These are phyloP conservation scores for Ypsolopha scabrella DNA, from an alignment of 2,888 invertebrate genomes.

Conservation along the genomic window DNA sequence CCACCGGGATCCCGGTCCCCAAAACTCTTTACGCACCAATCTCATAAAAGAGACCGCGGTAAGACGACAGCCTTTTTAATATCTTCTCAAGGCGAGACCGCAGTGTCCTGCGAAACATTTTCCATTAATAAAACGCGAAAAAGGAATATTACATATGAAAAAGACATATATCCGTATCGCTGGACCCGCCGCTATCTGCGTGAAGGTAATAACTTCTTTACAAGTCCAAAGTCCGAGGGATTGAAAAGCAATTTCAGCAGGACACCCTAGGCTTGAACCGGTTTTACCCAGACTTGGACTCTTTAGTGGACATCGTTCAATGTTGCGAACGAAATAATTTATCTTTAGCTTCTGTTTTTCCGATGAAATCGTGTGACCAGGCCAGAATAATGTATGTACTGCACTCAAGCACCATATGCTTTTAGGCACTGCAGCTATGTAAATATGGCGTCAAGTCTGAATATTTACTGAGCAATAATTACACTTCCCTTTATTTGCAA, in stretches of 20 bases:
- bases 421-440: no score
- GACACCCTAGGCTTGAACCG: slow-evolving; percentile 33
- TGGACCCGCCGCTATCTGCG: slow-evolving; percentile 69
- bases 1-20: slow-evolving; percentile 17
- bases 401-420: no score
- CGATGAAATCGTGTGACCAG: no score
- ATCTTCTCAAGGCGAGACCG: slow-evolving; percentile 54
- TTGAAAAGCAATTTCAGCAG: slow-evolving; percentile 73
- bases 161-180: slow-evolving; percentile 70
- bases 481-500: no score
- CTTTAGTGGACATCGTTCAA: no score
- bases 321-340: no score
- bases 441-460: no score
- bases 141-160: slow-evolving; percentile 72
- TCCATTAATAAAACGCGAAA: slow-evolving; percentile 72
- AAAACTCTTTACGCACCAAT: slow-evolving; percentile 47
- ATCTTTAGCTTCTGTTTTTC: no score
- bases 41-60: slow-evolving; percentile 55
- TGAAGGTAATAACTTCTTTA: slow-evolving; percentile 73
- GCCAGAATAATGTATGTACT: no score
- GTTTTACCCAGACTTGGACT: no score
- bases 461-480: no score
- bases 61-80: slow-evolving; percentile 59
- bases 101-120: slow-evolving; percentile 68
- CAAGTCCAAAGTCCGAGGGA: slow-evolving; percentile 73